A percentile compares a stretch with the other conserved stretches of the same genome.
Conservation (phyloP, 2,888 invertebrate genomes). For the Dryococelus australis region DNA sequence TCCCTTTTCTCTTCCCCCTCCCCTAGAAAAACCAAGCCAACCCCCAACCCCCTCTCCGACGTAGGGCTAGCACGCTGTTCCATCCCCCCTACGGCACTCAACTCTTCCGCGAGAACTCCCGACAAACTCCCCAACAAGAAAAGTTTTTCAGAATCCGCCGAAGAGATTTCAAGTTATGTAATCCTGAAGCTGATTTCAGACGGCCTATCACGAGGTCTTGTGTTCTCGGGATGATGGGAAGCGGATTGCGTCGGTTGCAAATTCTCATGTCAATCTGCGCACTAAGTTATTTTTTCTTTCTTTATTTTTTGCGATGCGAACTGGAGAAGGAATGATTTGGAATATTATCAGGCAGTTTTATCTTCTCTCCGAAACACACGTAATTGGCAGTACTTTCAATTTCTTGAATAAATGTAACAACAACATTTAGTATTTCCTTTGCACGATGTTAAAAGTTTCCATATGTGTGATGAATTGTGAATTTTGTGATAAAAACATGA, state of each 20-base stretch:
- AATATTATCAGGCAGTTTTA: not conserved
- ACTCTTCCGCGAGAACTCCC: not conserved
- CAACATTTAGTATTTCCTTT: too few relatives aligned
- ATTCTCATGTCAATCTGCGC: not conserved
- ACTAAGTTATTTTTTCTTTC: not conserved
- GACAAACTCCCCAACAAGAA: not conserved
- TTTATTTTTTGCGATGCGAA: not conserved
- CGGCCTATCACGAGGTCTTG: not conserved
- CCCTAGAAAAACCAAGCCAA: not conserved
- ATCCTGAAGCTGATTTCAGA: not conserved
- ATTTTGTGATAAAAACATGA: too few relatives aligned
- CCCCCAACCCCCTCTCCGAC: not conserved
- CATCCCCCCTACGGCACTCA: not conserved
- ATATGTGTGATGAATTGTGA: too few relatives aligned
- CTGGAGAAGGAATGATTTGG: not conserved
- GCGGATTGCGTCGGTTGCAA: not conserved
- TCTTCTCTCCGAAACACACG: not conserved
- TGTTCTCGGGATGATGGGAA: slow-evolving; percentile 6
- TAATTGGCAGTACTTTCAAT: too few relatives aligned
- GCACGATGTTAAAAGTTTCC: too few relatives aligned
- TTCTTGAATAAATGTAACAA: too few relatives aligned
- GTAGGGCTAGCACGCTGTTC: not conserved
- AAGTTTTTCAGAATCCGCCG: not conserved
- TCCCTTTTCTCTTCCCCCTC: not conserved
- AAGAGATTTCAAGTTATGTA: slow-evolving; percentile 16